phyloP scores from a whole-genome alignment of 2,888 invertebrate species.

The Amphiduros pacificus region DNA sequence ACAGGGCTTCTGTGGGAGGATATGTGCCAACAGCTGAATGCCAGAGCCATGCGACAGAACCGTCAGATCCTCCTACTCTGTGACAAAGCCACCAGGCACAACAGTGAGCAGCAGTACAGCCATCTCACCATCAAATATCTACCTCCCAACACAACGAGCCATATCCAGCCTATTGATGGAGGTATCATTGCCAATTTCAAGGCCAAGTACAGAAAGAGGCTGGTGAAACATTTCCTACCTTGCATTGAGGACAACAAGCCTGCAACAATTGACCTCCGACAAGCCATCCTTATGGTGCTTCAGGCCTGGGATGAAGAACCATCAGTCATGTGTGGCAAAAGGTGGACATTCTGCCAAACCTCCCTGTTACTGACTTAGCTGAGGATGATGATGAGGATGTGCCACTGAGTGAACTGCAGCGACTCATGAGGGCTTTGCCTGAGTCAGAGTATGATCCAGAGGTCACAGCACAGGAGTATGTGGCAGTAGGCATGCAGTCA shows the following conservation, averaged over 20 bases:
- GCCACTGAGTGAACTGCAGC: no score
- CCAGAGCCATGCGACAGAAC: constrained; percentile 10
- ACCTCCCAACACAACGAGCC: constrained; percentile 29
- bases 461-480: no score
- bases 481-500: no score
- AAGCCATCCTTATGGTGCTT: constrained; percentile 25
- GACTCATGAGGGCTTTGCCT: no score
- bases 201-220: constrained; percentile 20
- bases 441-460: no score
- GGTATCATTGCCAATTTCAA: constrained; percentile 29
- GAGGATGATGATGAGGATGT: no score
- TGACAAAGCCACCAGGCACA: constrained; percentile 30
- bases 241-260: constrained; percentile 17
- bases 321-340: no score
- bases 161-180: constrained; percentile 32
- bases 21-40: constrained; percentile 19
- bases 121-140: constrained; percentile 26
- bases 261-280: constrained; percentile 18
- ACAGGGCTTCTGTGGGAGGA: constrained; percentile 25
- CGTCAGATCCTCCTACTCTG: constrained; percentile 22
- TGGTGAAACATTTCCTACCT: constrained; percentile 16
- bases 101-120: constrained; percentile 10
- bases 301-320: no score
- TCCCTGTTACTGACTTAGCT: no score
- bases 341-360: no score